Base-by-base conservation (phyloP, 2,888 invertebrate genomes). In the Phyto melanocephala region DNA sequence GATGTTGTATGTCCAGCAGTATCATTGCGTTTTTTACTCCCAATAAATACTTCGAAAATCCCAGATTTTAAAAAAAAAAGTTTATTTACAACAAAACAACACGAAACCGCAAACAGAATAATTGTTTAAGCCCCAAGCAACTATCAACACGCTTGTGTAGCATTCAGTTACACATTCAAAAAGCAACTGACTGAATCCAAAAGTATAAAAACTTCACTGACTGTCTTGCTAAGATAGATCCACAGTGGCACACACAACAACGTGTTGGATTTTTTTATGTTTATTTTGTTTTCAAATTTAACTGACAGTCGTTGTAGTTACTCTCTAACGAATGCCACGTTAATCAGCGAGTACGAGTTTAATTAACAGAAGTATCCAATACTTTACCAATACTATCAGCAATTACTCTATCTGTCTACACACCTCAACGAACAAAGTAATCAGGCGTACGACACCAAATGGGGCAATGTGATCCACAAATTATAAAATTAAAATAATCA, bases 161-260 rank as follows among this genome's bases (percentile, higher is more conserved):
- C 71, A 75, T 76, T 80, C 83, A 81, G 76, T 83, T 81, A 65
- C 78, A 84, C 85, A 85, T 84, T 81, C 82, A 81, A 85, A 84
- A 83, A 83, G 67, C 78, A 79, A 85, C 85, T 85, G 84, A 81
- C 85, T 86, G 84, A 82, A 74, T 76, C 40, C 77, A 67, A 37
- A 52, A 60, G 60, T 67, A 20, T 56, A 72, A 74, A 75, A 81
- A 84, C 77, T 67, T 47, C 62, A 77, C 54, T 54, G 28, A 35
- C 33, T 35, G 68, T 20, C 62, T 75, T 62, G 78, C 58, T 78
- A 40, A 65, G 74, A 52, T 76, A 75, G 65, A 24, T 62, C 70
- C 65, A 72, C 56, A 62, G n/a, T 47, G 33, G 47, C 70, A 11
- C 52, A 65, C 42, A 62, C 60, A 47, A 67, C 80, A 67, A 74